phyloP scores from a whole-genome alignment of 2,113 vertebrate genomes.

The Strix aluco region DNA sequence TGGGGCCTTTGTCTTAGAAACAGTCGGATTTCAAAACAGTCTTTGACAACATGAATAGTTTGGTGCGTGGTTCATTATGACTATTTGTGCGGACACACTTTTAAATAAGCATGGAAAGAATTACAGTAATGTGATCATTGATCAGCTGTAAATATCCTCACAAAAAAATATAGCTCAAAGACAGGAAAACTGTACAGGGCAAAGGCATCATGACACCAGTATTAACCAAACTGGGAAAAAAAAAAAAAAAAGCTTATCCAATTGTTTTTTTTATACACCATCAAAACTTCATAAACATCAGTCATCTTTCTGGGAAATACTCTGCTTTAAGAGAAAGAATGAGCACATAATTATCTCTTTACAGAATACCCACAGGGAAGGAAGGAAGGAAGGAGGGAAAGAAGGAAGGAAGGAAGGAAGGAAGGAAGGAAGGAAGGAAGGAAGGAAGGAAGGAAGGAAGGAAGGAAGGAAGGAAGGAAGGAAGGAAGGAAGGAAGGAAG shows the following conservation, averaged over 20 bases:
- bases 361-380: not conserved
- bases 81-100: rapidly evolving
- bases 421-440: no score
- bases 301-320: not conserved
- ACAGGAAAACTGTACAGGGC: not conserved
- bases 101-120: not conserved
- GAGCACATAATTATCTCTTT: not conserved
- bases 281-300: not conserved
- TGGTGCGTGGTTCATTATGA: not conserved
- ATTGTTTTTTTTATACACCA: not conserved
- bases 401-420: not conserved
- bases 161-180: not conserved
- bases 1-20: not conserved
- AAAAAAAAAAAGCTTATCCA: not conserved
- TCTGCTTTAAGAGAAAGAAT: not conserved
- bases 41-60: not conserved
- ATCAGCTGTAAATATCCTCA: not conserved
- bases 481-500: not conserved
- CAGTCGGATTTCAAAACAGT: not conserved
- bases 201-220: not conserved
- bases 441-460: not conserved
- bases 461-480: no score
- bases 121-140: not conserved
- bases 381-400: no score
- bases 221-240: not conserved